Evolutionary conservation across 2,888 invertebrate genomes (phyloP).

Genomic region (Matsumyia berberina): DNA sequence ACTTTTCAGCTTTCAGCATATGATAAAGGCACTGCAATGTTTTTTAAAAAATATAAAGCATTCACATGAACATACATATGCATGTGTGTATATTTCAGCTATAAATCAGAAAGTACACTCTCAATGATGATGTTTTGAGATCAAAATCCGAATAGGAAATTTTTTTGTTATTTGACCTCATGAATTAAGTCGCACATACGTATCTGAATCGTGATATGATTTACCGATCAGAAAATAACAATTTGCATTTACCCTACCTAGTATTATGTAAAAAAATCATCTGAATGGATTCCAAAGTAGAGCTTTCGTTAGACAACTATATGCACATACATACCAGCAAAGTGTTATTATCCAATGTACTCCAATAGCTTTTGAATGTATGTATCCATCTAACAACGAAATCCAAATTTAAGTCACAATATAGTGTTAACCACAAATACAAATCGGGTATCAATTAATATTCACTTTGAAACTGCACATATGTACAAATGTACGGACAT

Average conservation of each 20-base stretch:
- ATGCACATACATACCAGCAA: constrained; percentile 53
- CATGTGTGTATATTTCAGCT: too few species aligned
- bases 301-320: constrained; percentile 45
- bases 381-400: constrained; percentile 52
- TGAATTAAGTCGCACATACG: not conserved
- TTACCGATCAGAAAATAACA: not conserved
- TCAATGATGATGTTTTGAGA: not conserved
- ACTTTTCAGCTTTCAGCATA: too few species aligned
- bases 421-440: constrained; percentile 44
- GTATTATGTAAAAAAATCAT: constrained; percentile 35
- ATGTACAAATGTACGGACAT: not conserved
- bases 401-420: constrained; percentile 23
- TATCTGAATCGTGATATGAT: not conserved
- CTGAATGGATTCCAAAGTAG: constrained; percentile 26
- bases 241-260: constrained; percentile 6
- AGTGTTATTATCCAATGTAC: constrained; percentile 53
- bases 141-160: not conserved
- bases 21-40: too few species aligned
- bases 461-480: constrained; percentile 16
- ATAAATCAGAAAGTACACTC: too few species aligned
- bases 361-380: constrained; percentile 27
- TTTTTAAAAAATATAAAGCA: too few species aligned
- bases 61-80: too few species aligned
- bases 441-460: constrained; percentile 24
- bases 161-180: not conserved